These are phyloP conservation scores for Holcopasites calliopsidis DNA, from an alignment of 1,140 invertebrate genomes.

Conservation along the genomic window DNA sequence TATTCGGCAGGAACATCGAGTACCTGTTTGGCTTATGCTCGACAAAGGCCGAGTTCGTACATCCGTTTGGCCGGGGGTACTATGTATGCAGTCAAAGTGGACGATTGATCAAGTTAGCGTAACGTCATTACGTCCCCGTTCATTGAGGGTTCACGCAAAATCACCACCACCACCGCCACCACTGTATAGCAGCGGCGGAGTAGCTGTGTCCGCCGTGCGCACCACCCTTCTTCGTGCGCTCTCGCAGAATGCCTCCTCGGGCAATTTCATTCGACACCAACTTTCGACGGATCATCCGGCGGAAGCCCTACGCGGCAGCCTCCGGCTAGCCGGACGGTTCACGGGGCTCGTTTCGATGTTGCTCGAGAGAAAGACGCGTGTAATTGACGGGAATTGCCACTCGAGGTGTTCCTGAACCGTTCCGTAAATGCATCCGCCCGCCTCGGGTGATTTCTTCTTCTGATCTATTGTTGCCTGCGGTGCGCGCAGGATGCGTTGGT, in stretches of 20 bases:
- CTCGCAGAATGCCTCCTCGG: constrained; percentile 60
- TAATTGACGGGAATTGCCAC: constrained; percentile 46
- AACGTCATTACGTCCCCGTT: constrained; percentile 66
- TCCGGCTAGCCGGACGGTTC: constrained; percentile 4
- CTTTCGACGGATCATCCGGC: constrained; percentile 59
- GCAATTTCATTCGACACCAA: constrained; percentile 71
- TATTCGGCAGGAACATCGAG: constrained; percentile 53
- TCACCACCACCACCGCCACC: constrained; percentile 31
- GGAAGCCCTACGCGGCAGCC: constrained; percentile 17
- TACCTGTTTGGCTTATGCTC: constrained; percentile 64
- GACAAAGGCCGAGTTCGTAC: constrained; percentile 52
- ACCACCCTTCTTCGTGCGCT: constrained; percentile 17
- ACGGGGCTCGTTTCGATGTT: constrained; percentile 18
- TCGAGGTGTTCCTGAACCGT: constrained; percentile 21
- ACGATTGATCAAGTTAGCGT: constrained; percentile 71
- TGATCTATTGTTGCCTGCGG: background rate
- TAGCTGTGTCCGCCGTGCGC: background rate
- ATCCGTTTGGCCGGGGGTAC: constrained; percentile 7
- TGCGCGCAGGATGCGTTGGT: background rate
- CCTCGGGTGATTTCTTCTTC: background rate
- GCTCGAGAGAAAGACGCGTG: constrained; percentile 40
- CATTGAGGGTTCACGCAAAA: constrained; percentile 63
- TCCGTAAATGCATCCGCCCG: constrained; percentile 14
- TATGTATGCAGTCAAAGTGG: constrained; percentile 51
- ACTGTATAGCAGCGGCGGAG: background rate